A percentile compares a stretch with the other conserved stretches of the same genome.
Evolutionary conservation across 2,888 invertebrate species (phyloP).

Genomic region (Tromatobia lineatoria): DNA sequence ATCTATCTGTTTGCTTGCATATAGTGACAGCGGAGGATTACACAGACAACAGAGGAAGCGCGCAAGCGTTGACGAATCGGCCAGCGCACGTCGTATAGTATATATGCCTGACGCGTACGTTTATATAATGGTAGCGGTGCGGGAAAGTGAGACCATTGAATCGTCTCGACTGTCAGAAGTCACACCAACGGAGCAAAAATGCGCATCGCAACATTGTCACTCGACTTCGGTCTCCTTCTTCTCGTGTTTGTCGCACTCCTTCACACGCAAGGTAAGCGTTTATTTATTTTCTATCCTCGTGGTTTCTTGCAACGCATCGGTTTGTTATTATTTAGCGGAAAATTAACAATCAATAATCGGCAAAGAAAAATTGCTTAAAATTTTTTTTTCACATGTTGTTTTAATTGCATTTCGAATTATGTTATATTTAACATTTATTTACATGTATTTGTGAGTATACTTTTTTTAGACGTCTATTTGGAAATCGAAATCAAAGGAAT

Average conservation of each 20-base stretch:
- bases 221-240: slow-evolving; percentile 65
- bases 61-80: slow-evolving; percentile 48
- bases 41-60: slow-evolving; percentile 37
- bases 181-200: slow-evolving; percentile 67
- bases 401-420: too few relatives aligned
- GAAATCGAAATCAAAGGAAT: too few relatives aligned
- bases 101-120: slow-evolving; percentile 71
- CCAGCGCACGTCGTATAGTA: neutral
- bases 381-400: too few relatives aligned
- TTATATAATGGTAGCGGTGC: slow-evolving; percentile 78
- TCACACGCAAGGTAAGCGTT: slow-evolving; percentile 70
- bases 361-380: too few relatives aligned
- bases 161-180: slow-evolving; percentile 77
- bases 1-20: slow-evolving; percentile 13
- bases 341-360: too few relatives aligned
- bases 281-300: neutral
- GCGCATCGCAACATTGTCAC: slow-evolving; percentile 69
- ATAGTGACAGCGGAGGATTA: neutral
- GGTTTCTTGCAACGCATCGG: neutral
- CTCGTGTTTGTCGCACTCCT: slow-evolving; percentile 69
- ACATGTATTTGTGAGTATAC: too few relatives aligned
- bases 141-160: slow-evolving; percentile 80
- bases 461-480: too few relatives aligned
- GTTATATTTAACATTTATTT: too few relatives aligned
- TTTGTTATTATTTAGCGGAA: too few relatives aligned